Evolutionary conservation across 1,140 invertebrate species (phyloP), one percentile per base, ranked within the genome.

Genomic region (Papilio aristodemus): DNA sequence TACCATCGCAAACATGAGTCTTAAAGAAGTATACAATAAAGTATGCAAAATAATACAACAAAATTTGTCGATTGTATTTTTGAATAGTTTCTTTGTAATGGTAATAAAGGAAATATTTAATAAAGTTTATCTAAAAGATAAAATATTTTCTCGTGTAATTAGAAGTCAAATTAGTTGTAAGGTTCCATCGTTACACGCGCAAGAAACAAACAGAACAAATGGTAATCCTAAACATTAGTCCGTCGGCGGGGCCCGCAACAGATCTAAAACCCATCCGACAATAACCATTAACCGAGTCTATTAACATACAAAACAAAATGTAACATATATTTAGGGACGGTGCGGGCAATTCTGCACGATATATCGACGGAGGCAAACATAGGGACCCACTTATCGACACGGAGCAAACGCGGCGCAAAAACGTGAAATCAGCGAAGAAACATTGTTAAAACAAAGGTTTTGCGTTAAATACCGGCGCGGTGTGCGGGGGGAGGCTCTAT

Each of bases 341-440:
- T 72, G 71, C 74, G 67, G 69, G 66, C 58, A 68, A 71, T 58
- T 75, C 71, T 68, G 71, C 75, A 76, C 68, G 72, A 71, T 67
- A 72, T 82, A 83, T 80, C 74, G 77, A 80, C 79, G 74, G 54
- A 74, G 69, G 77, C 73, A 85, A 82, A 85, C 80, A 79, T 32
- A 62, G 69, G 68, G 69, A 54, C 37, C 63, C 63, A 60, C 74
- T 74, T 84, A 84, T 84, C 76, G 78, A 83, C 75, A 63, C 60
- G 32, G 37, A 22, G 60, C 60, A 43, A 57, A 62, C 41, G 71
- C 59, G 71, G 38, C 67, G 68, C 66, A 75, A 77, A 75, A 81
- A 63, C 71, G 74, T 66, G 68, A 67, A 78, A 73, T 83, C 79
- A 78, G 78, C 78, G 73, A 73, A 80, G 73, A 78, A 83, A 74